Conservation (phyloP, 2,888 invertebrate genomes). For the Arrhopalites spinosus region DNA sequence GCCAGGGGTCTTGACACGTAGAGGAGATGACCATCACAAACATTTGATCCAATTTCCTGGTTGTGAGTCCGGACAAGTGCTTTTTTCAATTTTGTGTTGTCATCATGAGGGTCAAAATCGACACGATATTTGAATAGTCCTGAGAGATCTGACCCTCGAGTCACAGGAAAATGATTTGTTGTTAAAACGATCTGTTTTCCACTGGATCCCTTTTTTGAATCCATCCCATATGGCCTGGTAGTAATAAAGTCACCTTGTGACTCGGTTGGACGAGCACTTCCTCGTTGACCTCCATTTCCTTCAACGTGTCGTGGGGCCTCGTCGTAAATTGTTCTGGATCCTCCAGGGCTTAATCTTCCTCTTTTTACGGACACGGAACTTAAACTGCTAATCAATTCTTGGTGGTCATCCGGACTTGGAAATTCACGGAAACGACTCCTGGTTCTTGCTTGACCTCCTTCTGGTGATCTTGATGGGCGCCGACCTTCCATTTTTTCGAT, state of each 20-base stretch:
- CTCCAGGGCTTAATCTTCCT: conserved; percentile 17
- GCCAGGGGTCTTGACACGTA: conserved; percentile 65
- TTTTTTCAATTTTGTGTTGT: conserved; percentile 68
- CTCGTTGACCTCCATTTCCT: conserved; percentile 17
- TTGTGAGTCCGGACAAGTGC: conserved; percentile 66
- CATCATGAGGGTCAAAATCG: conserved; percentile 74
- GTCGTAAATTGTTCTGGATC: neutral
- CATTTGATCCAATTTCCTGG: conserved; percentile 63
- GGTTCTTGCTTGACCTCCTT: neutral
- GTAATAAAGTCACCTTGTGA: conserved; percentile 26
- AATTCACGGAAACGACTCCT: neutral
- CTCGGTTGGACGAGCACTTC: neutral
- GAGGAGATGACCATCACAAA: conserved; percentile 77
- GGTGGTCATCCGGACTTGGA: neutral
- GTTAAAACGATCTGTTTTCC: conserved; percentile 64
- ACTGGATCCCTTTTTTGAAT: conserved; percentile 60
- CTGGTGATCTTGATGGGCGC: neutral
- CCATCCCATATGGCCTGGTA: conserved; percentile 10
- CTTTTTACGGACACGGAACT: neutral
- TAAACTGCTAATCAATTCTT: conserved; percentile 4
- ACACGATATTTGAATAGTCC: conserved; percentile 74
- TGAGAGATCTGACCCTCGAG: conserved; percentile 60
- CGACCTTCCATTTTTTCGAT: too few species aligned
- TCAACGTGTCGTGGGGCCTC: conserved; percentile 9
- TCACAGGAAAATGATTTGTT: conserved; percentile 73